Percentiles rank a stretch among this genome's conserved stretches.
phyloP scores from a whole-genome alignment of 2,113 vertebrate species.

The Camarhynchus parvulus region DNA sequence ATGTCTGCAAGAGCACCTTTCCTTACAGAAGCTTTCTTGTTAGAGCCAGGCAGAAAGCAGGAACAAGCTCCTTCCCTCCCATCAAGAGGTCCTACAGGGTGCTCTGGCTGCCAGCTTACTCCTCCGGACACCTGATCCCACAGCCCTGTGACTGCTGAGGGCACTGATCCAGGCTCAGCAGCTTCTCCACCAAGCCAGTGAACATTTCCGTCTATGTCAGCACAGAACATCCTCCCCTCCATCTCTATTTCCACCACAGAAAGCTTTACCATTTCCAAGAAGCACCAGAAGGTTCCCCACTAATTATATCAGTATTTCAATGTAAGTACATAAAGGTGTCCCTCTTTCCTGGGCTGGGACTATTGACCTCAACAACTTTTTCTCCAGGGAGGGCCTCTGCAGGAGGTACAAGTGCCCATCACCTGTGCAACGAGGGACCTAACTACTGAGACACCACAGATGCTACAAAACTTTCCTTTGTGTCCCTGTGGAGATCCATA shows the following conservation, averaged over 20 bases:
- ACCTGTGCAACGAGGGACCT: background rate
- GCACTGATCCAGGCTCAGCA: background rate
- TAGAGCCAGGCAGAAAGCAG: background rate
- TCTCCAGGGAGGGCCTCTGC: background rate
- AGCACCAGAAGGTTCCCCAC: background rate
- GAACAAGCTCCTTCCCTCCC: background rate
- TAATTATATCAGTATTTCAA: background rate
- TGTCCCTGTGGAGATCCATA: background rate
- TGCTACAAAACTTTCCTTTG: background rate
- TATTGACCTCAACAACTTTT: background rate
- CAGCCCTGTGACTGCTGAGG: background rate
- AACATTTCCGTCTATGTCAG: background rate
- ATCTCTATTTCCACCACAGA: background rate
- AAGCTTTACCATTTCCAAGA: background rate
- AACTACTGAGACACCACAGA: background rate
- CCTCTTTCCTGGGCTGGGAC: background rate
- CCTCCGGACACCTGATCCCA: background rate
- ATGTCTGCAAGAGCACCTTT: background rate
- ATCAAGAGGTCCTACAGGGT: background rate
- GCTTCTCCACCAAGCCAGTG: background rate
- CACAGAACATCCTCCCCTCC: background rate
- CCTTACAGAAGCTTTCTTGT: background rate
- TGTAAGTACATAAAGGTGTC: background rate
- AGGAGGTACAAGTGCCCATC: background rate
- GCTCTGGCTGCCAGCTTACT: background rate